phyloP scores from a whole-genome alignment of 2,888 invertebrate species.

The Polydrusus pterygomalis region DNA sequence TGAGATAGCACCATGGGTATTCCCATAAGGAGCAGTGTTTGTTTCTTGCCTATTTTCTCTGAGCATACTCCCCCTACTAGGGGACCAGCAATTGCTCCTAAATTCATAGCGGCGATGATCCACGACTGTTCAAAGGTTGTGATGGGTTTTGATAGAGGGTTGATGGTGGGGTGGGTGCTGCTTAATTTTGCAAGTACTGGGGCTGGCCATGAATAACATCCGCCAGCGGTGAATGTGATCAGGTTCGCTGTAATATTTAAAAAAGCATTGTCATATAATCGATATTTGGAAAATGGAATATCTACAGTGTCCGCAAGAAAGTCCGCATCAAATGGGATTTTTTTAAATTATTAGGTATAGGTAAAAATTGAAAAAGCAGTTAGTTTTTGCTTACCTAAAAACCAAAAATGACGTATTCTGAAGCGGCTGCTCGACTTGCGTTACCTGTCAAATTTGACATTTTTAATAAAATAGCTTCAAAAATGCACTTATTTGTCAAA shows the following conservation, averaged over 20 bases:
- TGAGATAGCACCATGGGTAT: conserved; percentile 77
- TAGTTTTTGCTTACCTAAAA: too few relatives aligned
- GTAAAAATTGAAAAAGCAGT: too few relatives aligned
- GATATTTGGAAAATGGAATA: too few relatives aligned
- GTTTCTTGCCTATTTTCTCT: conserved; percentile 76
- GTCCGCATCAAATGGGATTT: too few relatives aligned
- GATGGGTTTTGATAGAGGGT: conserved; percentile 59
- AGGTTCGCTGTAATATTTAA: conserved; percentile 59
- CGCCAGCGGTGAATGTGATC: conserved; percentile 58
- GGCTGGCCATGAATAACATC: conserved; percentile 61
- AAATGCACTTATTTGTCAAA: too few relatives aligned
- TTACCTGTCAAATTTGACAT: too few relatives aligned
- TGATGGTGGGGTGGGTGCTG: conserved; percentile 49
- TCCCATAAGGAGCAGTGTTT: conserved; percentile 77
- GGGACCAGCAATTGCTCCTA: conserved; percentile 62
- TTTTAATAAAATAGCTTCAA: too few relatives aligned
- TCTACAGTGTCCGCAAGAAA: too few relatives aligned
- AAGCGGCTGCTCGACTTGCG: too few relatives aligned
- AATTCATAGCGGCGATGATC: conserved; percentile 60
- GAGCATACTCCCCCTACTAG: conserved; percentile 55
- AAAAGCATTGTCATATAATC: too few relatives aligned
- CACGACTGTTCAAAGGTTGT: conserved; percentile 59
- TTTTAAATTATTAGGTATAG: too few relatives aligned
- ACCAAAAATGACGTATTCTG: too few relatives aligned
- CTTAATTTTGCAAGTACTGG: conserved; percentile 60